Evolutionary conservation across 2,113 vertebrate genomes (phyloP).

Genomic region (Siniperca knerii): DNA sequence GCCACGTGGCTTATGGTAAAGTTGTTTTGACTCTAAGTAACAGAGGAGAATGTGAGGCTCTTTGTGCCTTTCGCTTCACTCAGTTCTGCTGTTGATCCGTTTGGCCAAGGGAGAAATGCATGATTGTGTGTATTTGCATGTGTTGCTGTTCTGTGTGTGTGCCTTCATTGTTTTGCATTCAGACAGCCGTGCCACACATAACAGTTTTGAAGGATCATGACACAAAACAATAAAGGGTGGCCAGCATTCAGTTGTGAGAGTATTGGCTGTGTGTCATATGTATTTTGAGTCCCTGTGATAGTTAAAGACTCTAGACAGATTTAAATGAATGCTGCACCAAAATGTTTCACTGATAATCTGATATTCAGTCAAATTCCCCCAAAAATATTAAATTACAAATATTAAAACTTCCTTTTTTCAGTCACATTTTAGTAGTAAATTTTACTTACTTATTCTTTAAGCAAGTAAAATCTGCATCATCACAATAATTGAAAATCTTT

Average conservation of each 20-base stretch:
- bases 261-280: slow-evolving; percentile 1
- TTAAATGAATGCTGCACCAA: background rate
- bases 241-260: background rate
- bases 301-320: background rate
- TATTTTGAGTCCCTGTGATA: slow-evolving; percentile 7
- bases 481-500: background rate
- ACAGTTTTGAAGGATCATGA: slow-evolving; percentile 7
- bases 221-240: background rate
- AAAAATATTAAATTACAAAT: background rate
- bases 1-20: slow-evolving; percentile 41
- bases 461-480: background rate
- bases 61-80: slow-evolving; percentile 38
- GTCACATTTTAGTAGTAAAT: background rate
- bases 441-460: background rate
- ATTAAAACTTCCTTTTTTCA: background rate
- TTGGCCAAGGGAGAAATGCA: slow-evolving; percentile 6
- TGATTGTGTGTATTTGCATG: slow-evolving; percentile 27
- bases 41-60: slow-evolving; percentile 23
- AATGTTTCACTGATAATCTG: background rate
- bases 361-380: background rate
- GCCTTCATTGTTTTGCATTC: slow-evolving; percentile 23
- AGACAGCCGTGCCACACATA: background rate
- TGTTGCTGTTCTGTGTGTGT: background rate
- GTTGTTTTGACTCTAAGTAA: slow-evolving; percentile 41
- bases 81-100: slow-evolving; percentile 34